A percentile compares a stretch with the other conserved stretches of the same genome.
These are phyloP conservation scores for Percopsis omiscomaycus DNA, from an alignment of 2,797 vertebrate species.

Conservation along the genomic window DNA sequence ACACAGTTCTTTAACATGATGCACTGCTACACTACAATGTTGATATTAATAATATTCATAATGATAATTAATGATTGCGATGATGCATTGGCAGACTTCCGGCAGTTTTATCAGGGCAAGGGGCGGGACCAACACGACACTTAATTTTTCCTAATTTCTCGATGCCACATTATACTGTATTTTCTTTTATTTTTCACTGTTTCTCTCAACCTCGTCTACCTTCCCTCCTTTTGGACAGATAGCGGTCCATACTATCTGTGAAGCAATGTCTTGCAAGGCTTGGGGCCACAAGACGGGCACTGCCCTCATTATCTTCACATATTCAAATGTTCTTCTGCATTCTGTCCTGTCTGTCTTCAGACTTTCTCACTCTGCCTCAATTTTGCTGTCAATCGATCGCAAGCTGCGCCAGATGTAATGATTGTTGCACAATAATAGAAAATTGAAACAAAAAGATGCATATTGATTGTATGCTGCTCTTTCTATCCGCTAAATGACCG, in stretches of 20 bases:
- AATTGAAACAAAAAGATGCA: slow-evolving; percentile 45
- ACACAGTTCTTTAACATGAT: slow-evolving; percentile 59
- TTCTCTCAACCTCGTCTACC: slow-evolving; percentile 17
- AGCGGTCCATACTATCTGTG: slow-evolving; percentile 15
- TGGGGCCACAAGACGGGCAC: slow-evolving; percentile 43
- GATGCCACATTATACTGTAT: slow-evolving; percentile 9
- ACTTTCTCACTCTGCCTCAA: slow-evolving; percentile 4
- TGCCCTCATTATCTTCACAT: slow-evolving; percentile 38
- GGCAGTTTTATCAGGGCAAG: slow-evolving; percentile 57
- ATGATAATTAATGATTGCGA: slow-evolving; percentile 9
- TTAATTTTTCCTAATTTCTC: slow-evolving; percentile 20
- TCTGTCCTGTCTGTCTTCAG: slow-evolving; percentile 28
- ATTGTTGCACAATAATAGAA: slow-evolving; percentile 66
- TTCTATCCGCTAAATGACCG: slow-evolving; percentile 72
- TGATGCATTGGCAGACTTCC: slow-evolving; percentile 38
- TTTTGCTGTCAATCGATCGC: slow-evolving; percentile 61
- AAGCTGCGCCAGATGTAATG: slow-evolving; percentile 55
- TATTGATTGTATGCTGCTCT: slow-evolving; percentile 71
- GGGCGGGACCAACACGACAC: slow-evolving; percentile 72
- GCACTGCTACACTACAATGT: slow-evolving; percentile 61
- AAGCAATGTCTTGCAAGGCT: slow-evolving; percentile 37
- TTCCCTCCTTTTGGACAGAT: slow-evolving; percentile 23
- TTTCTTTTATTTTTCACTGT: slow-evolving; percentile 25
- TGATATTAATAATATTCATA: slow-evolving; percentile 25
- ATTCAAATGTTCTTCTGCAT: slow-evolving; percentile 41